Evolutionary conservation across 2,888 invertebrate species (phyloP).

Genomic region (Apoda limacodes): DNA sequence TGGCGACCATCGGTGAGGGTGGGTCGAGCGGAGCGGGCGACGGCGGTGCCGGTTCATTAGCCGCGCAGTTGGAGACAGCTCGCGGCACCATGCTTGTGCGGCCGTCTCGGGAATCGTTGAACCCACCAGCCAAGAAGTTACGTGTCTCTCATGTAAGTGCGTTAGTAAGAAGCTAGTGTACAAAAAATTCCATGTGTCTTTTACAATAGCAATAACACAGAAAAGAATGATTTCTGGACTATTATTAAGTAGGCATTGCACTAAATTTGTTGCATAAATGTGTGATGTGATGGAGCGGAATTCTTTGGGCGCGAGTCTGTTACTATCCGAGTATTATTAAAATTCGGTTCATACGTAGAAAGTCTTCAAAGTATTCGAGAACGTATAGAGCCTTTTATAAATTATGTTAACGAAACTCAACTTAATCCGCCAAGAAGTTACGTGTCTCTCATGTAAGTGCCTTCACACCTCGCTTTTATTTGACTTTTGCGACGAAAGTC

Average conservation of each 20-base stretch:
- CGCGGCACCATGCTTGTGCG: conserved; percentile 21
- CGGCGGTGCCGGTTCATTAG: conserved; percentile 15
- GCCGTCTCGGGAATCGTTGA: conserved; percentile 18
- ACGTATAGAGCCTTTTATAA: no score
- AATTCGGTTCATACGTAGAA: no score
- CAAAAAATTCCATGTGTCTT: no score
- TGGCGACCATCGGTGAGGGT: conserved; percentile 2
- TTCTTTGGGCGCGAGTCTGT: no score
- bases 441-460: conserved; percentile 3
- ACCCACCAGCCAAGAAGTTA: conserved; percentile 24
- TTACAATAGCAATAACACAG: no score
- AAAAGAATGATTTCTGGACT: no score
- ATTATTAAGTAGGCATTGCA: conserved; percentile 2
- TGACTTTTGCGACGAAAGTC: no score
- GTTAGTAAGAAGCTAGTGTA: no score
- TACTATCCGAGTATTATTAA: no score
- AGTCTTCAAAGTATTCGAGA: no score
- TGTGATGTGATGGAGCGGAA: conserved; percentile 3
- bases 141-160: conserved; percentile 3
- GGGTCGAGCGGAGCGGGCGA: conserved; percentile 6
- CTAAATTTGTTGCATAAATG: neutral
- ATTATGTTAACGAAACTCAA: no score
- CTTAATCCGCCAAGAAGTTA: conserved; percentile 24
- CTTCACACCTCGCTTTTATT: no score
- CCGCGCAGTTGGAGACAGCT: conserved; percentile 26